Base-by-base conservation (phyloP, 2,888 invertebrate genomes). In the Coecobrya sp. region DNA sequence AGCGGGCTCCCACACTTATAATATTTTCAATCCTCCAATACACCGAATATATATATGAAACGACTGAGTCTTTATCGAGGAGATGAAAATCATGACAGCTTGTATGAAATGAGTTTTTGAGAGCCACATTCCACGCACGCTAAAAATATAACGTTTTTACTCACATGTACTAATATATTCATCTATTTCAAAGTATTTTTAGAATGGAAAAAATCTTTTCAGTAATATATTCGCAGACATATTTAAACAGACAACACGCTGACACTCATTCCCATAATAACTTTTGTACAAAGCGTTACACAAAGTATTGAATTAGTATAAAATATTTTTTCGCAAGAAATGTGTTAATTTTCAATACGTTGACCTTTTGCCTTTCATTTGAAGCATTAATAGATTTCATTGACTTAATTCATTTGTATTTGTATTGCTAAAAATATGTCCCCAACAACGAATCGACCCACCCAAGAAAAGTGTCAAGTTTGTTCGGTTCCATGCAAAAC, bases 161-260 rank as follows among this genome's bases (percentile, higher is more conserved):
- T 19, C 11, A 4, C 25, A 27, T 68, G 45, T 4, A 25, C 42
- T 36, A 85, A 55, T 85, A 90, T 85, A 76, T 68, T 76, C 85
- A 42, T 45, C 76, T 45, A 79, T 86, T 86, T 68, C 82, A 16
- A 89, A 86, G 92, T 92, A 92, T 92, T 92, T 92, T 92, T 92
- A 92, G 92, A 82, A 86, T 13, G 8, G 22, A 62, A 65, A 65
- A 76, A 81, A n/a, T 27, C 59, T 27, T 55, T 19, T 42, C 42
- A 65, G 52, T 19, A 55, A 30, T 81, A 73, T 62, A 87, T 87
- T 81, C 52, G 81, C 81, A 88, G 65, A 19, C 81, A 88, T 49
- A 52, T 62, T 22, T 52, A 49, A 49, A 10, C 1, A 84, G 81
- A 13, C 52, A 55, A 11, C 16, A 42, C 7, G 73, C 16, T 25